Evolutionary conservation across 53 echinoderm and acorn worm genomes (phyloP), one percentile per base, ranked within the genome.

Genomic region (Stichopus horrens): DNA sequence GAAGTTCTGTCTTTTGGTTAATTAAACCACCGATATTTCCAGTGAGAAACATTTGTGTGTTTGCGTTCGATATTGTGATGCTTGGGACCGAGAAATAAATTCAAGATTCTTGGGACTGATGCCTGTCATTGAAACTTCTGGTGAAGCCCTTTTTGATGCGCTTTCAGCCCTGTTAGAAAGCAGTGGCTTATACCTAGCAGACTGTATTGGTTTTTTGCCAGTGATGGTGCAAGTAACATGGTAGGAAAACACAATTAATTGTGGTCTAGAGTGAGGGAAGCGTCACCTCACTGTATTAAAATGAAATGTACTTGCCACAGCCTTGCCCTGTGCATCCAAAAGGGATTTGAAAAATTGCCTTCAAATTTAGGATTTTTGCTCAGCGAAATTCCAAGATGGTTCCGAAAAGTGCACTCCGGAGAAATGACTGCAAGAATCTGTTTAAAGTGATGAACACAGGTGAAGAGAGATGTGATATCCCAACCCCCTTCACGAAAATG

Each of bases 271-370:
- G 18, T 79, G 18, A 53, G 54, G 79, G 55, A 79, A 20, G 52
- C 79, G 9, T 79, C 79, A 54, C 37, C 79, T 10, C 9, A 79
- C 9, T 79, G 79, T 9, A 79, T 79, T 54, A 79, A 79, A 54
- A 79, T 79, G 79, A 79, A 79, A 79, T 79, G 79, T 9, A 79
- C 53, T 7, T 53, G 5, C 18, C 79, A 79, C 79, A 79, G 79
- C 52, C 79, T 79, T 79, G 79, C 79, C 53, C 54, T 79, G 9
- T 79, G 79, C 18, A 79, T 79, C 1, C 79, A 79, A 18, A 79
- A 79, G 79, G 79, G 79, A 6, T 54, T 79, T 51, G 55, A 79
- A 53, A 5, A 79, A 79, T 18, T 79, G 23, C 79, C 79, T n/a
- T 79, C 79, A 79, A 79, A 79, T 79, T 18, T 53, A 79, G 79